Conservation (phyloP, 92 coral and sea anemone genomes). For the Isaurus tuberculatus region DNA sequence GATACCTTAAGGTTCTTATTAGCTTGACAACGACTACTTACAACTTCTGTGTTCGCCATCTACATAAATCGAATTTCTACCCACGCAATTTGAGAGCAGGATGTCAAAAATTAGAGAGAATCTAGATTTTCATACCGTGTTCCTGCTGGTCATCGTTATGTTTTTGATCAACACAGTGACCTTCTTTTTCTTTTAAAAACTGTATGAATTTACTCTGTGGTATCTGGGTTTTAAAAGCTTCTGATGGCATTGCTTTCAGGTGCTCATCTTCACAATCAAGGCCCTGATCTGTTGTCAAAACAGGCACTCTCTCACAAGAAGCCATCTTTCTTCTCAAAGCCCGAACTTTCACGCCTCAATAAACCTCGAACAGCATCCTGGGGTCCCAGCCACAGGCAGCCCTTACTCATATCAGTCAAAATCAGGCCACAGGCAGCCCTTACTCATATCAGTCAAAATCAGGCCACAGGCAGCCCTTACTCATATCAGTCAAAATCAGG, state of each 20-base stretch:
- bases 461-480: too few species aligned
- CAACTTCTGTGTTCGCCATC: too few species aligned
- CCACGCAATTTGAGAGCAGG: background rate
- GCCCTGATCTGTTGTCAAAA: conserved; percentile 47
- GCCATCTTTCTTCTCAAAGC: conserved; percentile 94
- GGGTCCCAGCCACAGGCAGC: conserved; percentile 15
- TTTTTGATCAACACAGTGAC: conserved; percentile 2
- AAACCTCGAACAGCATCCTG: conserved; percentile 49
- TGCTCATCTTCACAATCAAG: conserved; percentile 58
- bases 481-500: too few species aligned
- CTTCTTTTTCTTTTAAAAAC: background rate
- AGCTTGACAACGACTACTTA: too few species aligned
- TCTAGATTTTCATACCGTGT: conserved; percentile 94
- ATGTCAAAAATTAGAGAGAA: conserved; percentile 85
- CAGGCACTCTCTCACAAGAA: conserved; percentile 49
- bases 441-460: background rate
- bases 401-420: background rate
- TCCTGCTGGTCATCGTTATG: conserved; percentile 38
- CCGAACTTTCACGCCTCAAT: conserved; percentile 60
- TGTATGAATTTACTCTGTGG: conserved; percentile 41
- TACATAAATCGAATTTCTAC: background rate
- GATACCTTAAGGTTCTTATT: background rate
- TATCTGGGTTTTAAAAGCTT: conserved; percentile 31
- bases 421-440: too few species aligned
- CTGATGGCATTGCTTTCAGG: conserved; percentile 52